phyloP scores from a whole-genome alignment of 2,888 invertebrate species.

The Cremastinae sp. region DNA sequence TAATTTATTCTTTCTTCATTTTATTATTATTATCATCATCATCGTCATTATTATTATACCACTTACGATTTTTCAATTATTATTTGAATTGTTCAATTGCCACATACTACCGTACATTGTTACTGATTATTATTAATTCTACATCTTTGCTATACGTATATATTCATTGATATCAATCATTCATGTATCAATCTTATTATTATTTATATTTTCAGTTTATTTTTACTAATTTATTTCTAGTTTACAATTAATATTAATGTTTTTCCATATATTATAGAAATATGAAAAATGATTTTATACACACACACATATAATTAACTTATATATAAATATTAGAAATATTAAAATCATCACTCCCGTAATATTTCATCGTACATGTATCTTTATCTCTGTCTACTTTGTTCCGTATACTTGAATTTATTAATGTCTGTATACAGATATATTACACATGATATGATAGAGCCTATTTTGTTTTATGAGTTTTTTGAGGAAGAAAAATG shows the following conservation, averaged over 20 bases:
- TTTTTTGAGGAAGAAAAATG: too few relatives aligned
- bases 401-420: not conserved
- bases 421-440: not conserved
- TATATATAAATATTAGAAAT: conserved; percentile 42
- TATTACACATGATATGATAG: too few relatives aligned
- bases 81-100: conserved; percentile 46
- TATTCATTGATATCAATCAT: conserved; percentile 49
- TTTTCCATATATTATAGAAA: too few relatives aligned
- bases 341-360: conserved; percentile 34
- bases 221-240: conserved; percentile 27
- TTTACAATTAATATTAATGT: too few relatives aligned
- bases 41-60: too few relatives aligned
- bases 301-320: conserved; percentile 45
- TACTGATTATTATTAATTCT: conserved; percentile 26
- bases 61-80: too few relatives aligned
- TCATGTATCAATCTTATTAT: conserved; percentile 40
- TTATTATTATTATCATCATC: conserved; percentile 50
- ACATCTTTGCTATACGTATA: conserved; percentile 56
- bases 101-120: conserved; percentile 42
- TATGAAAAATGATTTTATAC: conserved; percentile 52
- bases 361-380: conserved; percentile 39
- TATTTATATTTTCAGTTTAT: conserved; percentile 59
- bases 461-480: too few relatives aligned
- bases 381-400: too few relatives aligned
- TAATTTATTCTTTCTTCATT: conserved; percentile 75